phyloP scores from a whole-genome alignment of 2,888 invertebrate species.

The Tipula lateralis region DNA sequence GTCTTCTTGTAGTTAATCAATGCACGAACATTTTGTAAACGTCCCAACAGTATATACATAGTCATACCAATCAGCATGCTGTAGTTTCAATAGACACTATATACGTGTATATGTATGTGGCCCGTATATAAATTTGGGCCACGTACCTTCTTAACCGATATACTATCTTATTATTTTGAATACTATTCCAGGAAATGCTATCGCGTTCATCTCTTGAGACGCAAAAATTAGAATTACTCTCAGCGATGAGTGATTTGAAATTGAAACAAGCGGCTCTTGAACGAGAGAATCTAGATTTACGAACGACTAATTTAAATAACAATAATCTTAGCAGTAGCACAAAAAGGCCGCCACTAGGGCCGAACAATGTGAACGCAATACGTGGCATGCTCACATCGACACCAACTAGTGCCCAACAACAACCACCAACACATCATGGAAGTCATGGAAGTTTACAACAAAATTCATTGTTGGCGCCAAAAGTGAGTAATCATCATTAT shows the following conservation, averaged over 20 bases:
- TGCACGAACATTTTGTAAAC: constrained; percentile 11
- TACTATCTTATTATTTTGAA: not conserved
- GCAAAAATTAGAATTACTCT: constrained; percentile 88
- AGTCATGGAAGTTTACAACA: constrained; percentile 47
- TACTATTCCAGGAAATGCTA: constrained; percentile 66
- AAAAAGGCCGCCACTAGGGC: constrained; percentile 47
- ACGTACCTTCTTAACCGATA: not conserved
- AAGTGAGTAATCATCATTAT: constrained; percentile 45
- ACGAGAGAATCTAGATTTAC: constrained; percentile 77
- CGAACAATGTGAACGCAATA: constrained; percentile 39
- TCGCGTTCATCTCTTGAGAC: constrained; percentile 87
- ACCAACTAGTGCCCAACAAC: constrained; percentile 30
- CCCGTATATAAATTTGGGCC: not conserved
- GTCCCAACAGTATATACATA: not conserved
- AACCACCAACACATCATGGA: constrained; percentile 40
- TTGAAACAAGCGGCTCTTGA: constrained; percentile 80
- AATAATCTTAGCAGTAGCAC: constrained; percentile 40
- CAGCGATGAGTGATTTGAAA: constrained; percentile 88
- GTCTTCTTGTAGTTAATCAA: not conserved
- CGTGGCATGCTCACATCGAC: constrained; percentile 44
- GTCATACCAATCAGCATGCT: constrained; percentile 19
- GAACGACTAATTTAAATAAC: constrained; percentile 48
- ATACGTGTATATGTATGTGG: not conserved
- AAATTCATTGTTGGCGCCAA: constrained; percentile 45
- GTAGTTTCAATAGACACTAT: not conserved